phyloP scores from a whole-genome alignment of 2,797 vertebrate species.

The Ispidina lecontei region DNA sequence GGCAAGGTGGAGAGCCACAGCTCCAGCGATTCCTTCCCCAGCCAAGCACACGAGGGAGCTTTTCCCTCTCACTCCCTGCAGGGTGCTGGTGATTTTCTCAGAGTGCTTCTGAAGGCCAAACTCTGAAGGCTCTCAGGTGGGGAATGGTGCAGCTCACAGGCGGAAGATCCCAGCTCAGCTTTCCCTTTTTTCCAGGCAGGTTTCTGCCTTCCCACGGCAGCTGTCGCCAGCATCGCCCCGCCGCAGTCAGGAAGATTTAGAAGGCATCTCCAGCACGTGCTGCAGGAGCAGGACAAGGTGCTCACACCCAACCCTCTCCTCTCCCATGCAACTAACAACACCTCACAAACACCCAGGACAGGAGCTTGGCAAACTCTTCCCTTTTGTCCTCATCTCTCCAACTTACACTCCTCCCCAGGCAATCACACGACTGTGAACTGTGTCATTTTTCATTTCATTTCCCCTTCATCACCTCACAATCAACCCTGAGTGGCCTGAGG shows the following conservation, averaged over 20 bases:
- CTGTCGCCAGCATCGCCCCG: background rate
- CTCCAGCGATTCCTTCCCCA: background rate
- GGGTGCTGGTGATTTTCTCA: background rate
- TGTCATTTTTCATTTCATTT: background rate
- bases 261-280: accelerated
- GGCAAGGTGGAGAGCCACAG: background rate
- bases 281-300: accelerated
- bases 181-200: background rate
- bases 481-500: background rate
- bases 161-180: background rate
- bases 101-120: background rate
- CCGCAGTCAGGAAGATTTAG: accelerated
- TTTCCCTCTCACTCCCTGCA: background rate
- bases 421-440: background rate
- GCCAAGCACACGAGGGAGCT: background rate
- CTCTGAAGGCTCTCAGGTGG: accelerated
- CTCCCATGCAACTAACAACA: accelerated
- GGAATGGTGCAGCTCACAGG: accelerated
- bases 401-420: background rate
- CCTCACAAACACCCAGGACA: background rate
- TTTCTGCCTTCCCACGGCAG: background rate
- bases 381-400: background rate
- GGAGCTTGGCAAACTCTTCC: accelerated
- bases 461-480: background rate
- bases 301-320: background rate